Conservation (phyloP, 2,888 invertebrate genomes). For the Pseudococcus viburni region DNA sequence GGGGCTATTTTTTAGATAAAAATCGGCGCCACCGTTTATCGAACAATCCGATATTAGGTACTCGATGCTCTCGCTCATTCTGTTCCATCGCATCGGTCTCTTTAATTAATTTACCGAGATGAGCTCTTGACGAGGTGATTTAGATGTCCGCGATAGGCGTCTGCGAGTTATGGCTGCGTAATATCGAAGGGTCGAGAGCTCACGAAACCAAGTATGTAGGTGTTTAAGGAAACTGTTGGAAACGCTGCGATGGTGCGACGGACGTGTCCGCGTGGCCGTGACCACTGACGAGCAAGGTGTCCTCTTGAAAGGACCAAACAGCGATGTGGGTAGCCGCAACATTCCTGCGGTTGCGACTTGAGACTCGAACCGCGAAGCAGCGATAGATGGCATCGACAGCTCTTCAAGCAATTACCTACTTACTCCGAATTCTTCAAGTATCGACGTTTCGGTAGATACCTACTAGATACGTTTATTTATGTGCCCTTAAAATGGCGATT, state of each 20-base stretch:
- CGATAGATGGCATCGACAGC: background rate
- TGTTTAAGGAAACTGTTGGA: background rate
- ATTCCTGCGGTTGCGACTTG: constrained; percentile 14
- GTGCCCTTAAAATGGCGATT: no score
- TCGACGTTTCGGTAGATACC: no score
- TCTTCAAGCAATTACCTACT: background rate
- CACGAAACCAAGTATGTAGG: background rate
- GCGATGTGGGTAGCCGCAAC: background rate
- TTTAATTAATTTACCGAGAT: constrained; percentile 48
- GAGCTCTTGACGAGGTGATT: constrained; percentile 36
- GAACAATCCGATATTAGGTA: background rate
- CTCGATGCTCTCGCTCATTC: background rate
- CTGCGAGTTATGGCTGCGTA: background rate
- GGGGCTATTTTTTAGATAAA: constrained; percentile 18
- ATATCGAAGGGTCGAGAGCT: constrained; percentile 6
- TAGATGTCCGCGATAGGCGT: constrained; percentile 33
- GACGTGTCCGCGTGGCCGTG: background rate
- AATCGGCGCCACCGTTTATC: constrained; percentile 37
- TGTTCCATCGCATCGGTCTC: background rate
- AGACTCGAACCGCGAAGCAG: background rate
- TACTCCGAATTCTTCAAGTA: no score
- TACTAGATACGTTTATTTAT: no score
- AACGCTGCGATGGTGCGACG: no score
- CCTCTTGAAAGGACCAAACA: constrained; percentile 25
- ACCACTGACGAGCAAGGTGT: background rate